Evolutionary conservation across 2,888 invertebrate genomes (phyloP), one percentile per base, ranked within the genome.

Genomic region (Branchellion lobata): DNA sequence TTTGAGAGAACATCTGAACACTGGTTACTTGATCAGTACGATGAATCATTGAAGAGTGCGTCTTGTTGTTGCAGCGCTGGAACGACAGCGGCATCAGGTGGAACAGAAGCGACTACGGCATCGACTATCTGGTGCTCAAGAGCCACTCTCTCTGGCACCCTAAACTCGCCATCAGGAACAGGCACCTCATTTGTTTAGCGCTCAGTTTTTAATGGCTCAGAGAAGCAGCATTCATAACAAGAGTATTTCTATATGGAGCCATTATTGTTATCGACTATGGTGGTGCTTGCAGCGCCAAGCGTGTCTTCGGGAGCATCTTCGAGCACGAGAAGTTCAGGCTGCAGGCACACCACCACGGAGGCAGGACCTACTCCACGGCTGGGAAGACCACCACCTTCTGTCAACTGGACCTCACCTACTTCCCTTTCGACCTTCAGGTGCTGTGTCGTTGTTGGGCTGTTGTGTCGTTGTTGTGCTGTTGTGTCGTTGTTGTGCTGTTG

Each of bases 341-440:
- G 0, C 77, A 77, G 27, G n/a, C 61, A 18, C 57, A 31, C 57
- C 29, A 11, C 8, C 24, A 57, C n/a, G 77, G 77, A 1, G 0
- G 11, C 2, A 34, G 31, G 24, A 14, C 65, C 33, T 77, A 77
- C 34, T 77, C 77, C 1, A 77, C 77, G 1, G 61, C 77, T 34
- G 77, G 77, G 5, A 77, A 77, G 40, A 77, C 77, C 1, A 65
- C 77, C 1, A 77, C 77, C 53, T 77, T 77, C 65, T 77, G 77
- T 33, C 57, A 34, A 33, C 57, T 77, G 61, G 65, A 77, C 27
- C 77, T 77, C 65, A 61, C 61, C 1, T 77, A 77, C 40, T 77
- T 77, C 36, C 77, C 77, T 0, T 77, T 77, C 77, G 77, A 77
- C 65, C 1, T 57, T 21, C 77, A 77, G 34, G 65, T 57, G n/a